Evolutionary conservation across 1,140 invertebrate species (phyloP).

Genomic region (Fopius arisanus): DNA sequence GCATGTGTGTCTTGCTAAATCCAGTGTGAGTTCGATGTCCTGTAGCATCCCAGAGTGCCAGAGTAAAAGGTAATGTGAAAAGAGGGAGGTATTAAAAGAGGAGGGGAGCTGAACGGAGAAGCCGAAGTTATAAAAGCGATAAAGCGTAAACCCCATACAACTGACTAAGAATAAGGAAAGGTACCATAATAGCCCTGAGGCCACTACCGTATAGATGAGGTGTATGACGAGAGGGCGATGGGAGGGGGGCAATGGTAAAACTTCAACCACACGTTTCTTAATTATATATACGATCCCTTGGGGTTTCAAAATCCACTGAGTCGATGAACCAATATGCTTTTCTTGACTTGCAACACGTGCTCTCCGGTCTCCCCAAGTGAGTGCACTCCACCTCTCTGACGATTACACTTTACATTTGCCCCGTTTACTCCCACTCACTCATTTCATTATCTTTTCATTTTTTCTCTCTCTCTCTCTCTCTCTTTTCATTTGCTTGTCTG

Average conservation of each 20-base stretch:
- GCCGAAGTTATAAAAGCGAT: constrained; percentile 12
- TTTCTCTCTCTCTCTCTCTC: neutral
- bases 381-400: constrained; percentile 27
- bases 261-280: constrained; percentile 52
- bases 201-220: neutral
- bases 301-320: constrained; percentile 55
- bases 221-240: neutral
- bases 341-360: constrained; percentile 56
- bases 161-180: constrained; percentile 32
- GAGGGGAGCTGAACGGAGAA: neutral
- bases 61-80: constrained; percentile 5
- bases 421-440: constrained; percentile 13
- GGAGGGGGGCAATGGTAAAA: constrained; percentile 32
- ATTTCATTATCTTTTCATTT: constrained; percentile 7
- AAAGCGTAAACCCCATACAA: constrained; percentile 10
- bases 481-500: neutral
- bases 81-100: neutral
- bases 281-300: constrained; percentile 49
- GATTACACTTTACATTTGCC: constrained; percentile 22
- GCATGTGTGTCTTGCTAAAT: neutral
- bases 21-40: constrained; percentile 27
- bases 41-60: constrained; percentile 13
- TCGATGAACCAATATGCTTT: constrained; percentile 63
- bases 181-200: constrained; percentile 22
- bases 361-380: constrained; percentile 28